phyloP scores from a whole-genome alignment of 2,113 vertebrate species.

The Chloropsis cyanopogon region DNA sequence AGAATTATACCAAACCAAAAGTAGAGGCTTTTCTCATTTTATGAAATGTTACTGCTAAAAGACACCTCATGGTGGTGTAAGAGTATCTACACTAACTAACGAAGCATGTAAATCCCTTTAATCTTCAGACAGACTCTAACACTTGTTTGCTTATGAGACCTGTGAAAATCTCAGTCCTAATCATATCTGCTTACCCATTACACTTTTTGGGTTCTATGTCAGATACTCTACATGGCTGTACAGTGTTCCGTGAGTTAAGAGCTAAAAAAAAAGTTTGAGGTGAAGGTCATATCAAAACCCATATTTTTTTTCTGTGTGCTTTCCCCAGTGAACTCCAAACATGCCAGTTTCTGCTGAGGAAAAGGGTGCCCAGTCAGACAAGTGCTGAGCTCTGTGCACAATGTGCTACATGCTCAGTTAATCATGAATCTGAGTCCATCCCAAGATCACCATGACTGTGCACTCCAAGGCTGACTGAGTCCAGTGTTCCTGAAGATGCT shows the following conservation, averaged over 20 bases:
- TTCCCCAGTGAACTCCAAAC: not conserved
- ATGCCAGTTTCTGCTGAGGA: fast-evolving
- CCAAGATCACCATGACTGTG: not conserved
- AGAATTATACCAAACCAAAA: not conserved
- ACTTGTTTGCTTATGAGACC: not conserved
- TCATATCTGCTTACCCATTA: not conserved
- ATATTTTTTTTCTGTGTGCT: not conserved
- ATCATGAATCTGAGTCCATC: not conserved
- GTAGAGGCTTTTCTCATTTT: not conserved
- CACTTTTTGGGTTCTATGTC: not conserved
- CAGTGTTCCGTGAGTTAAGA: not conserved
- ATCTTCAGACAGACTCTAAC: not conserved
- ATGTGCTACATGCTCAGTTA: not conserved
- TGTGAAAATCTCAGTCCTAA: not conserved
- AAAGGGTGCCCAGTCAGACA: not conserved
- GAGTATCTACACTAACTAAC: not conserved
- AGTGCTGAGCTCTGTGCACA: not conserved
- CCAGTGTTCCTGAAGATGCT: not conserved
- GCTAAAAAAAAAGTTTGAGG: not conserved
- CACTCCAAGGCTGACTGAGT: not conserved
- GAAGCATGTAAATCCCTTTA: not conserved
- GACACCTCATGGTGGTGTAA: not conserved
- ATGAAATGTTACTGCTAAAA: not conserved
- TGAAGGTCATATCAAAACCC: not conserved
- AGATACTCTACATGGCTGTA: not conserved